Percentiles rank a stretch among this genome's conserved stretches.
Evolutionary conservation across 2,113 vertebrate species (phyloP).

Genomic region (Malaclemys terrapin): DNA sequence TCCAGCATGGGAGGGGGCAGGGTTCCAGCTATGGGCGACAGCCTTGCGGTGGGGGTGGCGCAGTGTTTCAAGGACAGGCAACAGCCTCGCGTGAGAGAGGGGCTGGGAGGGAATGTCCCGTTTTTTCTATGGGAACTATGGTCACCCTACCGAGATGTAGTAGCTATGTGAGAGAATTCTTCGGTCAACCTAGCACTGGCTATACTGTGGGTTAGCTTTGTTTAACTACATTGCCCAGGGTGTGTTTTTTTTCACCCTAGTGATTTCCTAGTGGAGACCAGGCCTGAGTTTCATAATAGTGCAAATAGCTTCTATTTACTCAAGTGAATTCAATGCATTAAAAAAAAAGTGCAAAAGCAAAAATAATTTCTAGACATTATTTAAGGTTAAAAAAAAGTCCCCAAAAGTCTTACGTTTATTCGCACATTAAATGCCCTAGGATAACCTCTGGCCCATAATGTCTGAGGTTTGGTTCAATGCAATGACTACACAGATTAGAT

Average conservation of each 20-base stretch:
- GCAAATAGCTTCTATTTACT: background rate
- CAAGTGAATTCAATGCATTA: background rate
- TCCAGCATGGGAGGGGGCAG: too few species aligned
- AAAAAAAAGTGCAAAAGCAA: background rate
- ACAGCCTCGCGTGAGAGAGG: too few species aligned
- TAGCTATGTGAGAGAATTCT: background rate
- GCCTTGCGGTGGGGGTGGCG: too few species aligned
- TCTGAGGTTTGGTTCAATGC: background rate
- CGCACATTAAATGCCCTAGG: fast-evolving
- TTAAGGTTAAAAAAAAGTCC: background rate
- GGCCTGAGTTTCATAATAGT: background rate
- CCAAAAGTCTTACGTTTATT: background rate
- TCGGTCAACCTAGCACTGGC: background rate
- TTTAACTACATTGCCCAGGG: background rate
- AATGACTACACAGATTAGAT: background rate
- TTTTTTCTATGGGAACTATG: too few species aligned
- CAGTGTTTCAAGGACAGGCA: too few species aligned
- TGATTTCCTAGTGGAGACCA: background rate
- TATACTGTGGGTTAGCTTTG: background rate
- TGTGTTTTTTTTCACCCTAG: background rate
- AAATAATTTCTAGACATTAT: background rate
- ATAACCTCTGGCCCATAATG: background rate
- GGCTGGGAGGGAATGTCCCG: too few species aligned
- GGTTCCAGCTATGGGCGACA: too few species aligned
- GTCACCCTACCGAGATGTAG: too few species aligned